These are phyloP conservation scores for Sebastes matsubarae DNA, from an alignment of 2,797 vertebrate genomes.

Conservation along the genomic window DNA sequence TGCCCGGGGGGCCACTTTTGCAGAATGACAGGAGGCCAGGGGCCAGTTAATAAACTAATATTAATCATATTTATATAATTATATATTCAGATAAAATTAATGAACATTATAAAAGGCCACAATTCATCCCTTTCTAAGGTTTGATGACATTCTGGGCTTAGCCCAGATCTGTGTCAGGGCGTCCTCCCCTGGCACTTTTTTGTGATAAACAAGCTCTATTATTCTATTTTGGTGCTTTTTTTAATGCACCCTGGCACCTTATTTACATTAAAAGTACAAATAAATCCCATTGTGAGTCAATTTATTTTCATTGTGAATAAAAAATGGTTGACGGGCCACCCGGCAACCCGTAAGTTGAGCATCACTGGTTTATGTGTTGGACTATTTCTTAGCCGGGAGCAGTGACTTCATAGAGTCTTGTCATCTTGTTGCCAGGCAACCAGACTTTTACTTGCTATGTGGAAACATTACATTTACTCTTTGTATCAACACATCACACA, in stretches of 20 bases:
- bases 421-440: slow-evolving; percentile 45
- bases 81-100: too few species aligned
- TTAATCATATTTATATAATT: too few species aligned
- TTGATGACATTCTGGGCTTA: too few species aligned
- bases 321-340: neutral
- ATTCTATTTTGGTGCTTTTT: neutral
- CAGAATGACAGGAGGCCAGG: too few species aligned
- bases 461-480: slow-evolving; percentile 9
- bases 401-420: slow-evolving; percentile 17
- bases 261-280: neutral
- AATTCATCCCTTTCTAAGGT: too few species aligned
- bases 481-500: neutral
- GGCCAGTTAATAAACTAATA: too few species aligned
- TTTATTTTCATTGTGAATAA: neutral
- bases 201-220: neutral
- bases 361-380: neutral
- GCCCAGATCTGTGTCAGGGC: too few species aligned
- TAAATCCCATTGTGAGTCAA: neutral
- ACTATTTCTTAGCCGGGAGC: slow-evolving; percentile 3
- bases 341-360: too few species aligned
- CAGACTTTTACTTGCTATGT: neutral
- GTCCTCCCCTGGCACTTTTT: neutral
- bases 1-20: too few species aligned
- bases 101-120: too few species aligned
- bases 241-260: neutral